Conservation (phyloP, 30 jellyfish, hydroid and myxozoan genomes). For the Cassiopea xamachana region DNA sequence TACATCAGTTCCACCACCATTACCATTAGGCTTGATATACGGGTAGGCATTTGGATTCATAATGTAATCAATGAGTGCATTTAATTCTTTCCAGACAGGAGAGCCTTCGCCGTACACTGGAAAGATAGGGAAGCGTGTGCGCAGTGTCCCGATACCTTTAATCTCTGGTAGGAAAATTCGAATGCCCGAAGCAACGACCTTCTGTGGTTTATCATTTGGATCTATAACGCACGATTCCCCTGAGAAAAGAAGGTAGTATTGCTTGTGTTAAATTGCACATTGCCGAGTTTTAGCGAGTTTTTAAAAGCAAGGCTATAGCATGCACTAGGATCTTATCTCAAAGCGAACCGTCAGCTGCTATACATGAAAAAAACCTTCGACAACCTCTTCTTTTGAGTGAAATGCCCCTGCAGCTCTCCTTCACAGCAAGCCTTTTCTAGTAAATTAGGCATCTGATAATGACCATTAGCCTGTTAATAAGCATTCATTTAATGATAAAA, state of each 20-base stretch:
- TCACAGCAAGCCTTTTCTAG: no score
- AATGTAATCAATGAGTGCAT: conserved; percentile 68
- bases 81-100: conserved; percentile 81
- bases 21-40: conserved; percentile 37
- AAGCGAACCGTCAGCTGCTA: no score
- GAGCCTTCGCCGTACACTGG: conserved; percentile 91
- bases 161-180: conserved; percentile 78
- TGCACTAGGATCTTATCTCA: no score
- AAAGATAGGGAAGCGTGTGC: conserved; percentile 75
- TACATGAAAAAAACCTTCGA: no score
- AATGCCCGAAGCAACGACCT: conserved; percentile 86
- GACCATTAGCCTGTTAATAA: no score
- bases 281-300: no score
- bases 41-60: conserved; percentile 44
- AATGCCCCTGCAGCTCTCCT: no score
- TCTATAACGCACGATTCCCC: conserved; percentile 83
- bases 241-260: neutral
- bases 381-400: no score
- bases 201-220: conserved; percentile 40
- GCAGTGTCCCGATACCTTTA: conserved; percentile 69
- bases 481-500: no score
- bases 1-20: conserved; percentile 8
- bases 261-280: neutral
- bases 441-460: no score
- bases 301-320: no score